Base-by-base conservation (phyloP, 2,888 invertebrate species). In the Drosophila silvestris region DNA sequence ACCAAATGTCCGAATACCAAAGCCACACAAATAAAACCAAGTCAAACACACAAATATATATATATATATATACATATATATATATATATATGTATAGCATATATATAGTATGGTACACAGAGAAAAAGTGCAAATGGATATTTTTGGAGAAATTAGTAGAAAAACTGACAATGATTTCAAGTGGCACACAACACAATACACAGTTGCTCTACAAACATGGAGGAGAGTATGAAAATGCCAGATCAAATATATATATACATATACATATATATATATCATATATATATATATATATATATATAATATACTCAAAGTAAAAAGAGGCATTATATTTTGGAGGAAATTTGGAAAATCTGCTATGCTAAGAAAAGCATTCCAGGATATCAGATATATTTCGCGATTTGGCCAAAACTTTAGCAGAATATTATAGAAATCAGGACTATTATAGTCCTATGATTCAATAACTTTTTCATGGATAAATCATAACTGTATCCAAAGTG, bases 1-100 rank as follows among this genome's bases (percentile, higher is more conserved):
- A 82, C 83, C 91, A 83, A 87, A 86, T 88, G 86, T 74, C 79
- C 86, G 81, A 86, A 82, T 85, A 77, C 77, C 66, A 79, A 90
- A 88, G 73, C 89, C 89, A 79, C 81, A 79, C 75, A 81, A 80
- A 83, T 65, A 77, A 69, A 69, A 52, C 67, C 67, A 67, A 71
- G n/a, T 30, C 76, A 70, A 63, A 69, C 52, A 71, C 65, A 64
- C 39, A 72, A 14, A 59, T 51, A 57, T 28, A 47, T 32, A 60
- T 32, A 65, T 19, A 58, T 28, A 47, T n/a, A 44, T 41, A 47
- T 9, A 37, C 35, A 56, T 30, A 52, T 26, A 54, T 9, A 26
- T 9, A 47, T 22, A 44, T 44, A 14, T 7, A 14, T 22, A 22
- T 1, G 6, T 44, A 44, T 44, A 26, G 26, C 28, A 44, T 44